Base-by-base conservation (phyloP, 2,113 vertebrate genomes). In the Lagopus leucura region DNA sequence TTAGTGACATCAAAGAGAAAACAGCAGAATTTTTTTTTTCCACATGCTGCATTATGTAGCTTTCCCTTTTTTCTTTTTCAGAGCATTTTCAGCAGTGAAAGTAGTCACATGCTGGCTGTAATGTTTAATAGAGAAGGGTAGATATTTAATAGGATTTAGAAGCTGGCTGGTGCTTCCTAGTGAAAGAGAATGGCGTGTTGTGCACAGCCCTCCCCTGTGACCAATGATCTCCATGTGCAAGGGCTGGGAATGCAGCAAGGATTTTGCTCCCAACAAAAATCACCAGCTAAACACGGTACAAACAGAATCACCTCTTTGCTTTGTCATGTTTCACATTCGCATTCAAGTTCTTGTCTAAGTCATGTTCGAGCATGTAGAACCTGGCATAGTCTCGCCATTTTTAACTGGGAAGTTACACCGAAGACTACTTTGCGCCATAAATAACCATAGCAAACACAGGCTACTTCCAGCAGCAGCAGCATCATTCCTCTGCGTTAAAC, bases 1-100 rank as follows among this genome's bases (percentile, higher is more conserved):
- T 96, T 90, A 94, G 75, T n/a, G 54, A 89, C 95, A 92, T 90
- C 97, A 96, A 75, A 95, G 76, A 86, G 74, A 93, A 97, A 95
- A 74, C 84, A 81, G 69, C 77, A 77, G 70, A 89, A 93, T 67
- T 92, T 22, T 79, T 93, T 95, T 95, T 86, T 90, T 80, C 63
- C 61, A 45, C 55, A 17, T 14, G 69, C 28, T 65, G 24, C 77
- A 85, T 90, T 92, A 24, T 82, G 94, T 42, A 50, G 86, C 78
- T 96, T 95, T 95, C 82, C 78, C 28, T 87, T 81, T 94, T 89
- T 32, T 70, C 43, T 50, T 86, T 88, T 88, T 76, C 58, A 90
- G 92, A 88, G 71, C 47, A 2, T 83, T 83, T 90, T 90, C 73
- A 67, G 89, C 75, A 57, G 79, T 88, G 94, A 91, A 88, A 91